These are phyloP conservation scores for Eublepharis macularius DNA, from an alignment of 2,113 vertebrate genomes.

Conservation along the genomic window DNA sequence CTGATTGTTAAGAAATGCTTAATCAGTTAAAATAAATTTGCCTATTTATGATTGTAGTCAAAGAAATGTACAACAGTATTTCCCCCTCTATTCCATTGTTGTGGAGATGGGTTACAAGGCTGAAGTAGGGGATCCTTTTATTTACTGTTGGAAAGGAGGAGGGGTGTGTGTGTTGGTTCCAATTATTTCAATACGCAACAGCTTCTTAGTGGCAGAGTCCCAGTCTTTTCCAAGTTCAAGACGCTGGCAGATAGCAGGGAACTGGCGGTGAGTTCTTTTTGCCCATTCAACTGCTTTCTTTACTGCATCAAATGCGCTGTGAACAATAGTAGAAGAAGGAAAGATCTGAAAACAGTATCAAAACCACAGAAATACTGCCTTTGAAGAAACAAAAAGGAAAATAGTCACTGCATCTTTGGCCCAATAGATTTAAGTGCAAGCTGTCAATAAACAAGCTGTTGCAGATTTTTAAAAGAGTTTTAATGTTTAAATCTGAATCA, in stretches of 20 bases:
- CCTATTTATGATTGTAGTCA: not conserved
- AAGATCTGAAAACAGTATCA: not conserved
- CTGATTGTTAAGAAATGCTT: not conserved
- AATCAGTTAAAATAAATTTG: not conserved
- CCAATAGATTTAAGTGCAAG: no score
- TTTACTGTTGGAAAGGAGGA: conserved; percentile 21
- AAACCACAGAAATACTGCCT: not conserved
- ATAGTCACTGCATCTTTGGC: no score
- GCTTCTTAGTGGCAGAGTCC: conserved; percentile 81
- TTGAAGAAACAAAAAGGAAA: no score
- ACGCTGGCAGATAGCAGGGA: conserved; percentile 80
- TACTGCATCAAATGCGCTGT: conserved; percentile 66
- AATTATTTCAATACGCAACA: conserved; percentile 68
- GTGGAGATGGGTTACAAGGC: conserved; percentile 7
- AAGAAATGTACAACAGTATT: conserved; percentile 1
- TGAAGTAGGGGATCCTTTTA: no score
- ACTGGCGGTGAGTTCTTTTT: conserved; percentile 77
- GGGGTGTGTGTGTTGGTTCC: conserved; percentile 39
- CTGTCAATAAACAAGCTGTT: no score
- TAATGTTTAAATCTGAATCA: no score
- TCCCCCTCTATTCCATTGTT: not conserved
- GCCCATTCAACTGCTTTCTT: conserved; percentile 78
- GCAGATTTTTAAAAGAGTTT: no score
- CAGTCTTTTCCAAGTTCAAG: conserved; percentile 83
- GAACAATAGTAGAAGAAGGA: conserved; percentile 52